phyloP scores from a whole-genome alignment of 2,888 invertebrate genomes.

The Mycogona germanica region DNA sequence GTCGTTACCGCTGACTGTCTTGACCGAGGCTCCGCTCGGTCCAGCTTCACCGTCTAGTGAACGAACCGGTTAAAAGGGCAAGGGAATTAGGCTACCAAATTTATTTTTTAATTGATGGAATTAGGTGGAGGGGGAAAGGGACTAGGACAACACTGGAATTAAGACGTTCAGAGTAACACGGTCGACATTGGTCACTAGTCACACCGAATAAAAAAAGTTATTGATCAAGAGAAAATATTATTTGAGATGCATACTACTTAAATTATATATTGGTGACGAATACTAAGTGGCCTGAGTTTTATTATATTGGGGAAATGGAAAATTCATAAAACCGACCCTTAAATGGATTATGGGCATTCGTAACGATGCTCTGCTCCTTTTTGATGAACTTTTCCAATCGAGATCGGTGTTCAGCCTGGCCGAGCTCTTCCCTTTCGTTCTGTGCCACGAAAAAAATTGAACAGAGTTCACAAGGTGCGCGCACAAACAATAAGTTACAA shows the following conservation, averaged over 20 bases:
- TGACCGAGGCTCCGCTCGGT: conserved; percentile 49
- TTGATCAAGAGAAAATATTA: too few relatives aligned
- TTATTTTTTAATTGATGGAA: too few relatives aligned
- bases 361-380: conserved; percentile 63
- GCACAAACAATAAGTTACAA: neutral
- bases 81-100: too few relatives aligned
- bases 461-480: neutral
- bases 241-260: too few relatives aligned
- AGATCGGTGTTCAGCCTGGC: conserved; percentile 57
- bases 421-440: conserved; percentile 53
- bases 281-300: too few relatives aligned
- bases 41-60: conserved; percentile 5
- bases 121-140: too few relatives aligned
- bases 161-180: too few relatives aligned
- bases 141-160: too few relatives aligned
- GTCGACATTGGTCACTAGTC: too few relatives aligned
- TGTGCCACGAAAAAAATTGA: conserved; percentile 1
- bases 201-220: too few relatives aligned
- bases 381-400: conserved; percentile 67
- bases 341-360: conserved; percentile 24
- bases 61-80: too few relatives aligned
- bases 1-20: conserved; percentile 62
- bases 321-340: neutral
- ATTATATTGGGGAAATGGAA: neutral
- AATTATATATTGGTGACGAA: too few relatives aligned